phyloP scores from a whole-genome alignment of 2,888 invertebrate genomes.

The Orchesella flavescens region DNA sequence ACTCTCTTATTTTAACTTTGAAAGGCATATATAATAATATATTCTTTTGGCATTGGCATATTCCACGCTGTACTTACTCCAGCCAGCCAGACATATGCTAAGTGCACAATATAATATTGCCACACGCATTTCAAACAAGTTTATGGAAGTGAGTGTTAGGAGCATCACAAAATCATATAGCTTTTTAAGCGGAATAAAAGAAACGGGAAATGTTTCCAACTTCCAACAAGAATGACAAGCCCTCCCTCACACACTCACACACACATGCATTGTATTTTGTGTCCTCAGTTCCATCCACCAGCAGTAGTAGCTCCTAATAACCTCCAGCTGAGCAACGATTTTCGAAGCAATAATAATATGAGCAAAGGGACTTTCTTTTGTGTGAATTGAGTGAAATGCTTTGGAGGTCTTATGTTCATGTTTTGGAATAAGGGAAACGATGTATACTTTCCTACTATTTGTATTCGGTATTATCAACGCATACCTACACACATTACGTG shows the following conservation, averaged over 20 bases:
- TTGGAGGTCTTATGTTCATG: no score
- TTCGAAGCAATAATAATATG: conserved; percentile 47
- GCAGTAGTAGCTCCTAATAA: conserved; percentile 39
- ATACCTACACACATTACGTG: background rate
- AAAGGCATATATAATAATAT: background rate
- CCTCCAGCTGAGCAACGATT: conserved; percentile 57
- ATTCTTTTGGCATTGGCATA: background rate
- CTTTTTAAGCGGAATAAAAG: no score
- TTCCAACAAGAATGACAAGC: no score
- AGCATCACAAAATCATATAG: no score
- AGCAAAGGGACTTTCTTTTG: conserved; percentile 30
- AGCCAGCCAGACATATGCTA: background rate
- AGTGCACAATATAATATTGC: no score
- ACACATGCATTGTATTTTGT: background rate
- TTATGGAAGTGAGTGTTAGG: no score
- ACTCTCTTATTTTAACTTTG: background rate
- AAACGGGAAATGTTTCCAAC: no score
- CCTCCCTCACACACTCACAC: background rate
- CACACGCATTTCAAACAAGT: no score
- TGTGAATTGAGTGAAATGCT: conserved; percentile 17
- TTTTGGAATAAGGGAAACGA: no score
- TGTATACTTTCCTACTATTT: background rate
- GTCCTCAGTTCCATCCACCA: background rate
- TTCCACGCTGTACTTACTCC: background rate
- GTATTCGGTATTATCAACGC: background rate